Evolutionary conservation across 2,797 vertebrate species (phyloP).

Genomic region (Acipenser transmontanus): DNA sequence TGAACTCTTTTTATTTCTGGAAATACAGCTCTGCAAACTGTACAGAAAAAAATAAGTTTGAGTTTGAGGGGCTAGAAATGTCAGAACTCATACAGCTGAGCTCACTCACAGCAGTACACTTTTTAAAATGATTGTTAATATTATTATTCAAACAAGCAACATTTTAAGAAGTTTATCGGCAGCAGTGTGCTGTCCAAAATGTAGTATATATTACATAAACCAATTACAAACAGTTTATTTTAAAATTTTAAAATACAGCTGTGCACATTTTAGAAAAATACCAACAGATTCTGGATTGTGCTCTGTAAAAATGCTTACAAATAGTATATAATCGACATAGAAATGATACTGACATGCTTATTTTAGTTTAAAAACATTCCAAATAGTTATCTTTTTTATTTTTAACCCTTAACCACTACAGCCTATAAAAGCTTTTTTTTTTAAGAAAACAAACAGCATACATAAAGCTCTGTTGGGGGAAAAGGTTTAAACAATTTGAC

Average conservation of each 20-base stretch:
- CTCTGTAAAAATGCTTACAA: slow-evolving; percentile 98
- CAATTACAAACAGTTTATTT: slow-evolving; percentile 87
- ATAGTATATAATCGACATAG: slow-evolving; percentile 93
- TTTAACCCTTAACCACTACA: slow-evolving; percentile 31
- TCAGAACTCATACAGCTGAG: slow-evolving; percentile 69
- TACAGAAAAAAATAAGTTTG: slow-evolving; percentile 82
- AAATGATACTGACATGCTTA: slow-evolving; percentile 90
- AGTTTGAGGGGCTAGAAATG: slow-evolving; percentile 58
- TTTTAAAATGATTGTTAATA: slow-evolving; percentile 6
- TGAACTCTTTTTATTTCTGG: slow-evolving; percentile 78
- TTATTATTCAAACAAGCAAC: slow-evolving; percentile 60
- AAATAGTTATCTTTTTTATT: slow-evolving; percentile 40
- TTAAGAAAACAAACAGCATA: slow-evolving; percentile 19
- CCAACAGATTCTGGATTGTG: slow-evolving; percentile 85
- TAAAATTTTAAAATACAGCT: slow-evolving; percentile 94
- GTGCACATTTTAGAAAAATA: slow-evolving; percentile 99
- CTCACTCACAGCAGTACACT: slow-evolving; percentile 70
- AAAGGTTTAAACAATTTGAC: slow-evolving; percentile 38
- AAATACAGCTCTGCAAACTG: slow-evolving; percentile 90
- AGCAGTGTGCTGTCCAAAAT: slow-evolving; percentile 77
- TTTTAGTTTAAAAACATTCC: slow-evolving; percentile 74
- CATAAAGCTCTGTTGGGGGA: slow-evolving; percentile 25
- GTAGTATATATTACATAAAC: slow-evolving; percentile 89
- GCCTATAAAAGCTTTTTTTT: slow-evolving; percentile 28
- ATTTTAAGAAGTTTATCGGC: slow-evolving; percentile 77